phyloP scores from a whole-genome alignment of 1,140 invertebrate genomes.

The Melipona quadrifasciata region DNA sequence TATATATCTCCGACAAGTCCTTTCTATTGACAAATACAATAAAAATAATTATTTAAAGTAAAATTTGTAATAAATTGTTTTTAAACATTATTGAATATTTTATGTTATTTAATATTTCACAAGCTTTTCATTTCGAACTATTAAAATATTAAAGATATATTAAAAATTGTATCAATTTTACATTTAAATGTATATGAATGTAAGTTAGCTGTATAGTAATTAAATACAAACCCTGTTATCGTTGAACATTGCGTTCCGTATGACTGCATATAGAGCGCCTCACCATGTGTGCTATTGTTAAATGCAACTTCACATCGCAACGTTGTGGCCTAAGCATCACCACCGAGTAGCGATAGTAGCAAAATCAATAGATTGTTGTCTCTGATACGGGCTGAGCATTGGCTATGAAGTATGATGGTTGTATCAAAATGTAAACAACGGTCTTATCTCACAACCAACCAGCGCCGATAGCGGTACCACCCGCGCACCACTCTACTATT shows the following conservation, averaged over 20 bases:
- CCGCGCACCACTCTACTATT: constrained; percentile 74
- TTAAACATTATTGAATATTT: neutral
- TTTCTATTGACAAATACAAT: neutral
- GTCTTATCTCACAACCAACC: constrained; percentile 75
- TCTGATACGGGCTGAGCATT: constrained; percentile 78
- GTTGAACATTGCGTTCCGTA: constrained; percentile 78
- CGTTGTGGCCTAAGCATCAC: constrained; percentile 76
- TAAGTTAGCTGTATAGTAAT: constrained; percentile 76
- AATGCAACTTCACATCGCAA: constrained; percentile 78
- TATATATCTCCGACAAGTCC: neutral
- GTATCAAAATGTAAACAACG: constrained; percentile 69
- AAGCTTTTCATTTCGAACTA: neutral
- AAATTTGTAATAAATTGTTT: neutral
- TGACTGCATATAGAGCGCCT: constrained; percentile 65
- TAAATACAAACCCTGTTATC: constrained; percentile 80
- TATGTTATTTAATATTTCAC: neutral
- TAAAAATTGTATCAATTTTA: constrained; percentile 7
- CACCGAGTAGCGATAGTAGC: constrained; percentile 81
- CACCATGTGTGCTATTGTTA: constrained; percentile 71
- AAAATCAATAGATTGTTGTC: constrained; percentile 82
- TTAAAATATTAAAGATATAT: neutral
- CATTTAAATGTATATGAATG: constrained; percentile 46
- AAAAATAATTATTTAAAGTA: neutral
- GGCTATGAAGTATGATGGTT: constrained; percentile 76
- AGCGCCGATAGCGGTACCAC: constrained; percentile 72